Conservation (phyloP, 2,888 invertebrate species). For the Odontocerum albicorne region DNA sequence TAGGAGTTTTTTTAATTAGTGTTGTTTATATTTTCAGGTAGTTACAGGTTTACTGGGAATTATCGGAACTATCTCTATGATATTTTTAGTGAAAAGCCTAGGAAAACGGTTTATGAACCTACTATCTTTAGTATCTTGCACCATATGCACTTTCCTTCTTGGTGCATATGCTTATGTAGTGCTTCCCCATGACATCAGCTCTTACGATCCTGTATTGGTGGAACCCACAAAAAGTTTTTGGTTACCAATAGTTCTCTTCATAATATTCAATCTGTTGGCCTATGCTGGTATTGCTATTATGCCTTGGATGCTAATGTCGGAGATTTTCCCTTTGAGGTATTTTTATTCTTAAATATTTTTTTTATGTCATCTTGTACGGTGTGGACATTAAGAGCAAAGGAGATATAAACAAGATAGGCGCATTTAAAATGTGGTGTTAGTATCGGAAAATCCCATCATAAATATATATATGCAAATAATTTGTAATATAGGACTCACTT, state of each 20-base stretch:
- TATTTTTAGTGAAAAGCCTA: slow-evolving; percentile 14
- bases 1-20: too few relatives aligned
- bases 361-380: too few relatives aligned
- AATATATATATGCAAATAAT: too few relatives aligned
- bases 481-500: too few relatives aligned
- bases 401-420: too few relatives aligned
- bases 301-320: slow-evolving; percentile 59
- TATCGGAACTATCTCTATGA: slow-evolving; percentile 4
- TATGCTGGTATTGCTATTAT: slow-evolving; percentile 47
- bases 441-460: too few relatives aligned
- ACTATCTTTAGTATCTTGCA: slow-evolving; percentile 47
- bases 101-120: slow-evolving; percentile 50
- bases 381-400: too few relatives aligned
- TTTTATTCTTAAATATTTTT: slow-evolving; percentile 15
- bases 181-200: too few relatives aligned
- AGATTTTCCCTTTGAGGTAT: slow-evolving; percentile 61
- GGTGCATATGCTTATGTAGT: slow-evolving; percentile 49
- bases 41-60: slow-evolving; percentile 18
- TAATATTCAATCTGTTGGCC: slow-evolving; percentile 47
- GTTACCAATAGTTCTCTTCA: slow-evolving; percentile 49
- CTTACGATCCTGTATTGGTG: too few relatives aligned
- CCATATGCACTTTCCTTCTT: slow-evolving; percentile 47
- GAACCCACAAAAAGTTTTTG: slow-evolving; percentile 41
- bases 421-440: too few relatives aligned
- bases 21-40: too few relatives aligned